Base-by-base conservation (phyloP, 2,113 vertebrate species). In the Ceyx margarethae region DNA sequence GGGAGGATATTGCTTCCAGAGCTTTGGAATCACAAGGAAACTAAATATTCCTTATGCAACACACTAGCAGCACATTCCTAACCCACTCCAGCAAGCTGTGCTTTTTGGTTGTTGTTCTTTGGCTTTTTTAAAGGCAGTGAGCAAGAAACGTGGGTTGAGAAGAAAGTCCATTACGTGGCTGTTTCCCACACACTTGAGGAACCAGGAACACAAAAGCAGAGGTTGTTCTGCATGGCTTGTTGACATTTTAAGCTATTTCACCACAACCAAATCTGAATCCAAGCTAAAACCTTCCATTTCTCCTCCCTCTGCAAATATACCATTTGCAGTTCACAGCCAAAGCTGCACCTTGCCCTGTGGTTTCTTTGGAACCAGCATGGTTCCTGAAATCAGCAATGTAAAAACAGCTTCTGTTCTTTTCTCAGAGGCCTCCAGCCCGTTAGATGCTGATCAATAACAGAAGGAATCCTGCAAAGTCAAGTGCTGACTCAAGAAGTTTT, bases 171-270 rank as follows among this genome's bases (percentile, higher is more conserved):
- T 93, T 91, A 96, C 89, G n/a, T 85, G 89, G 75, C 40, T 93
- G 65, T 94, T 95, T 92, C 94, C 96, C 95, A 96, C 96, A 87
- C 92, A 87, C 82, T 87, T 83, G 75, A 95, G 56, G 89, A 95
- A 71, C 79, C 79, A 94, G 61, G 91, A 96, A 95, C 94, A 95
- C 75, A 94, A 93, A 87, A 92, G 89, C 89, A 94, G 92, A 93
- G 94, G 75, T 89, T 89, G 68, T 81, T 93, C 94, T 89, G 84
- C 51, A 89, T 85, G 85, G 71, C 71, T 80, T 0, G 0, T 94
- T 96, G 87, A 57, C 76, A 87, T 91, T 93, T 94, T 79, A 87
- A 89, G 82, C 75, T 81, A 71, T 78, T 91, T 89, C 72, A 92
- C 60, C 48, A 74, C 93, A 93, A 40, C 11, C 61, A 73, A 80